A percentile compares a stretch with the other conserved stretches of the same genome.
These are phyloP conservation scores for Zaprionus ghesquierei DNA, from an alignment of 1,140 invertebrate species.

Conservation along the genomic window DNA sequence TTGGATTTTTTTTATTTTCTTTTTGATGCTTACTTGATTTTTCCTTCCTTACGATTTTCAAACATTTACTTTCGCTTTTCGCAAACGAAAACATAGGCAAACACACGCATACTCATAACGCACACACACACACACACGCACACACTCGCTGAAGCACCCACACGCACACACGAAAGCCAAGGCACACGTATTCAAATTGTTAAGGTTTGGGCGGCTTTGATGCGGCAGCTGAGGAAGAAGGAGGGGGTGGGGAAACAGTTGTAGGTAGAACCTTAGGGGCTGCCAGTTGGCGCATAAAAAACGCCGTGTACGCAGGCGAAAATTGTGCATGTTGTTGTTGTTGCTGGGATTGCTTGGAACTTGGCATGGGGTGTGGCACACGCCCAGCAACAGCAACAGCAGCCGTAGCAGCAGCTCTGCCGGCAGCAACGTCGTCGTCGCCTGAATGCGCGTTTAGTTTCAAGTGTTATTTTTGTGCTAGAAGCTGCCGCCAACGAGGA, in stretches of 20 bases:
- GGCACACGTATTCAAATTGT: conserved; percentile 72
- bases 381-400: conserved; percentile 36
- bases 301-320: conserved; percentile 77
- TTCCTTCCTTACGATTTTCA: conserved; percentile 80
- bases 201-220: conserved; percentile 22
- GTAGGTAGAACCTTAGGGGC: conserved; percentile 39
- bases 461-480: conserved; percentile 79
- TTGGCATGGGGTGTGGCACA: conserved; percentile 52
- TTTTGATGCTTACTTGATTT: conserved; percentile 74
- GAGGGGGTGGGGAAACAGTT: not conserved
- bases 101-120: conserved; percentile 47
- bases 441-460: conserved; percentile 78
- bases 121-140: conserved; percentile 3
- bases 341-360: not conserved
- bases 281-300: conserved; percentile 61
- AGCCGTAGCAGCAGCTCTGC: conserved; percentile 32
- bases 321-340: conserved; percentile 57
- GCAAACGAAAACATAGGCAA: conserved; percentile 74
- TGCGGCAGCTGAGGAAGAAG: not conserved
- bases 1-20: conserved; percentile 28
- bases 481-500: conserved; percentile 56
- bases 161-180: not conserved
- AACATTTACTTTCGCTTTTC: conserved; percentile 81
- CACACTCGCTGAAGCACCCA: not conserved
- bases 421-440: conserved; percentile 44